phyloP scores from a whole-genome alignment of 2,113 vertebrate genomes.

The Donacobius atricapilla region DNA sequence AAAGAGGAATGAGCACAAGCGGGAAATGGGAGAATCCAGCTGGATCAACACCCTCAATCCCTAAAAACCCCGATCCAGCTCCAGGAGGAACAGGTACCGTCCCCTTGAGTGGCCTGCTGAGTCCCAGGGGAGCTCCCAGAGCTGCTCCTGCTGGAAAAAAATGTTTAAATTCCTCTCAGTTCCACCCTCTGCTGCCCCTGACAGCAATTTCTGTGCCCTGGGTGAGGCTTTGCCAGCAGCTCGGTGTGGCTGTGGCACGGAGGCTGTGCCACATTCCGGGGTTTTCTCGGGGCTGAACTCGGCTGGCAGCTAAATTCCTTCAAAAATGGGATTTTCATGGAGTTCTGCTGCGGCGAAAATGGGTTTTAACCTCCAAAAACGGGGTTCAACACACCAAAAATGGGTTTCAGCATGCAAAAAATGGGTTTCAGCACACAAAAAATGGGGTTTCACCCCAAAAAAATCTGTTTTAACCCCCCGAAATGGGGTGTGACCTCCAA shows the following conservation, averaged over 20 bases:
- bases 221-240: neutral
- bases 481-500: too few relatives aligned
- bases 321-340: neutral
- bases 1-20: neutral
- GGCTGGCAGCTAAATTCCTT: neutral
- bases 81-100: neutral
- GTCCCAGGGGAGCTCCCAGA: neutral
- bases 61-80: neutral
- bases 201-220: neutral
- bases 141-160: neutral
- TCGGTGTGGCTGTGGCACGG: neutral
- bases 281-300: neutral
- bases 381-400: neutral
- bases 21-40: neutral
- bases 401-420: neutral
- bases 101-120: neutral
- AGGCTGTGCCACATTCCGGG: neutral
- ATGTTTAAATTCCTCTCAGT: neutral
- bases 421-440: neutral
- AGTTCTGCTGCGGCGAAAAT: neutral
- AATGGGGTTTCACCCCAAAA: neutral
- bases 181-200: neutral
- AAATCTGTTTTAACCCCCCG: neutral
- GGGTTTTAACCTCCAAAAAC: neutral
- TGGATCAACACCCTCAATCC: neutral